Evolutionary conservation across 2,797 vertebrate genomes (phyloP).

Genomic region (Rousettus madagascariensis): DNA sequence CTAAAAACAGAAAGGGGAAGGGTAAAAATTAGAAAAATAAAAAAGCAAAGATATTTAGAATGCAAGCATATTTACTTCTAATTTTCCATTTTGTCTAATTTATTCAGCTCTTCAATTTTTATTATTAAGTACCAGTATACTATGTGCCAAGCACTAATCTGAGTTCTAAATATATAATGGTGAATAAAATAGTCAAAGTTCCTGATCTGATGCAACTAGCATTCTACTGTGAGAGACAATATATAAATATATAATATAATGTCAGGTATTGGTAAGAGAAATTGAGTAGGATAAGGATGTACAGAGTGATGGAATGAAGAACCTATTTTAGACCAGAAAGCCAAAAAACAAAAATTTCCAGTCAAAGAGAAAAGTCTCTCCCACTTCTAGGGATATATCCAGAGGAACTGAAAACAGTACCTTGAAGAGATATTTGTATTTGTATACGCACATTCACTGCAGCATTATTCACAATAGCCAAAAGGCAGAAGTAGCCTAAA

Average conservation of each 20-base stretch:
- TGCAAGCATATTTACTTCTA: neutral
- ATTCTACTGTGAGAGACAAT: neutral
- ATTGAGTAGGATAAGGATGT: neutral
- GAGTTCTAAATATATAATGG: neutral
- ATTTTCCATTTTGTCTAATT: constrained; percentile 15
- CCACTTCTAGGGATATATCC: neutral
- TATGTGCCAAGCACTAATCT: neutral
- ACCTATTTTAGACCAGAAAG: neutral
- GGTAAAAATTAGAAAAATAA: constrained; percentile 8
- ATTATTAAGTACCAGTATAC: neutral
- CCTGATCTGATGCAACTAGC: neutral
- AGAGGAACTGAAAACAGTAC: neutral
- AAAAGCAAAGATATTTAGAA: neutral
- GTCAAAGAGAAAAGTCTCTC: neutral
- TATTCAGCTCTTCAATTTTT: constrained; percentile 5
- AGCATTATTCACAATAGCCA: constrained; percentile 12
- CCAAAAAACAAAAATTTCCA: neutral
- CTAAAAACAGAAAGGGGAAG: constrained; percentile 81
- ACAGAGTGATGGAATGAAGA: neutral
- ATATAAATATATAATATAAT: neutral
- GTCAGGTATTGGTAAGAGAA: neutral
- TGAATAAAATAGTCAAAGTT: constrained; percentile 22
- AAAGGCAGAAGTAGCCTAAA: neutral
- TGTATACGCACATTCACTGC: neutral
- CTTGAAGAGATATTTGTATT: neutral